Evolutionary conservation across 37 sponge, comb jelly and placozoan genomes (phyloP), one percentile per base, ranked within the genome.

Genomic region (Haliclona indistincta): DNA sequence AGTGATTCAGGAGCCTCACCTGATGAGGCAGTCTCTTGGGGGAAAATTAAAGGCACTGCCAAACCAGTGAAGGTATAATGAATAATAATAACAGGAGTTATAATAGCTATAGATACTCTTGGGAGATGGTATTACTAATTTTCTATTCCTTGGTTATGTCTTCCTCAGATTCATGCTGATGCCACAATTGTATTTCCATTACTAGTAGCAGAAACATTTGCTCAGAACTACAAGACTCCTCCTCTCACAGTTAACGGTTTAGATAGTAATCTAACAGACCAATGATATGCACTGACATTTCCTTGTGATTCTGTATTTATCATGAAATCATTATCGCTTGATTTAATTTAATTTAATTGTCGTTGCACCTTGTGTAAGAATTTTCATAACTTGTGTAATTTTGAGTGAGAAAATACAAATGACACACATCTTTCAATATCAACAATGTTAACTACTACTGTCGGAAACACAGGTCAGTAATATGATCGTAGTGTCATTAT

Each of bases 21-120:
- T 15, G 99, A 98, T 68, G 99, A 98, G 66, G 99, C 99, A 8
- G 81, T 98, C 51, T 95, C 96, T 28, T 98, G 99, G 99, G 99
- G 99, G 10, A 98, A 98, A 64, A 98, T 98, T 64, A 95, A 75
- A 56, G 37, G 53, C 4, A 76, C 73, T 32, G 87, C 91, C 34
- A 84, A 41, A n/a, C 97, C 97, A 34, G 91, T 93, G 62, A 96
- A 96, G 69, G 88, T 95, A 52, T n/a, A n/a, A n/a, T n/a, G n/a
- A n/a, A n/a, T n/a, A n/a, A n/a, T n/a, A n/a, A n/a, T n/a, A n/a
- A n/a, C n/a, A n/a, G n/a, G n/a, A n/a, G n/a, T n/a, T n/a, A n/a
- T n/a, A n/a, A n/a, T n/a, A n/a, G n/a, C 17, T 5, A 55, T 55
- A 26, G n/a, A 5, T 26, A 7, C 26, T 55, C 26, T 23, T 55